phyloP scores from a whole-genome alignment of 2,888 invertebrate species.

The Megaustenia siamemsis region DNA sequence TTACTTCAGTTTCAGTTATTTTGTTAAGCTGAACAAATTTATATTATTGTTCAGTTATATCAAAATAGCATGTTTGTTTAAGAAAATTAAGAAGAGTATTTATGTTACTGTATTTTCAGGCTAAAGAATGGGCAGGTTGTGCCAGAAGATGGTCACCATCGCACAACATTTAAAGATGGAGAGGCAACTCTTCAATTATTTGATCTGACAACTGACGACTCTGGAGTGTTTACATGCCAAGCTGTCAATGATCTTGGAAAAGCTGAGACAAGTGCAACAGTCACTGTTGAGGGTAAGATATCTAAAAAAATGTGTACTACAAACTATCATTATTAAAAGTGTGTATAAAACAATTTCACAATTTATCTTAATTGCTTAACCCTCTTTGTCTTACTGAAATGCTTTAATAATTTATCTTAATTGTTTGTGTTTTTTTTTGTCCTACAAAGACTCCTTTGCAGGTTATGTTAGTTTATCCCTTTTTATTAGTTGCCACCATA shows the following conservation, averaged over 20 bases:
- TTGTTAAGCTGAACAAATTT: too few species aligned
- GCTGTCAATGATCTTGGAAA: conserved; percentile 77
- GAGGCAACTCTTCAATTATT: conserved; percentile 84
- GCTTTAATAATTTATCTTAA: too few species aligned
- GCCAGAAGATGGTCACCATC: conserved; percentile 74
- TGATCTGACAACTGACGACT: conserved; percentile 75
- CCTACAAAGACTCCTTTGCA: too few species aligned
- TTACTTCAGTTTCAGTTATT: too few species aligned
- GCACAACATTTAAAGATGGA: conserved; percentile 75
- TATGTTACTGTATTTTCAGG: conserved; percentile 63
- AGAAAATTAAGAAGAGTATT: not conserved
- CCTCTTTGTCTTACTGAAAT: too few species aligned
- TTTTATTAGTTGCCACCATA: too few species aligned
- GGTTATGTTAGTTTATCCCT: too few species aligned
- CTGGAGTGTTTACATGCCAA: conserved; percentile 76
- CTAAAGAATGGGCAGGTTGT: conserved; percentile 77
- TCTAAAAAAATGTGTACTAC: not conserved
- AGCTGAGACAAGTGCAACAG: conserved; percentile 71
- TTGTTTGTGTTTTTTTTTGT: too few species aligned
- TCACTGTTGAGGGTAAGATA: conserved; percentile 73
- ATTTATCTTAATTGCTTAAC: too few species aligned
- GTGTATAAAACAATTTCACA: too few species aligned
- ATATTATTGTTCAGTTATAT: too few species aligned
- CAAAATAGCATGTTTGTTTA: too few species aligned
- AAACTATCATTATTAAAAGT: not conserved